Percentiles rank a stretch among this genome's conserved stretches.
Conservation (phyloP, 2,888 invertebrate genomes). For the Tuberolachnus salignus region DNA sequence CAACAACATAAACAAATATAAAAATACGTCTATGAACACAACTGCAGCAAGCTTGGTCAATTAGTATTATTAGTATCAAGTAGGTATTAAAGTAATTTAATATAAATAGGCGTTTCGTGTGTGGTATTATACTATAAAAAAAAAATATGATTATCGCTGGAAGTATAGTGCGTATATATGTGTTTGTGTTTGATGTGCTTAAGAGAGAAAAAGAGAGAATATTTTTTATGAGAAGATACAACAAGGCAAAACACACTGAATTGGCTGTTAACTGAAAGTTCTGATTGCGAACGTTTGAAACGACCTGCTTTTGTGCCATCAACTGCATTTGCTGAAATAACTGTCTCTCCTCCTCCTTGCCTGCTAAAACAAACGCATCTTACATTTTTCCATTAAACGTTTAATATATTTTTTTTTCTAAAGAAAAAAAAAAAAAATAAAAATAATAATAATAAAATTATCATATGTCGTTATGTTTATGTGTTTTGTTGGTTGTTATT, state of each 20-base stretch:
- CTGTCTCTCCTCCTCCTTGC: constrained; percentile 93
- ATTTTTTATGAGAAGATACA: constrained; percentile 56
- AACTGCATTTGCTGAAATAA: constrained; percentile 98
- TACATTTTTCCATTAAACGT: constrained; percentile 47
- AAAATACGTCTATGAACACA: constrained; percentile 50
- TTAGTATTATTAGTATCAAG: constrained; percentile 1
- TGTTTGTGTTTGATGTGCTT: constrained; percentile 49
- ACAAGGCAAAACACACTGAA: constrained; percentile 59
- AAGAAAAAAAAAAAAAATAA: constrained; percentile 1
- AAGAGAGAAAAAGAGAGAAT: constrained; percentile 51
- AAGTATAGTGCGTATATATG: constrained; percentile 30
- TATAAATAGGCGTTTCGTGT: constrained; percentile 24
- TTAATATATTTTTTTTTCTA: constrained; percentile 7
- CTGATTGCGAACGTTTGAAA: constrained; percentile 56
- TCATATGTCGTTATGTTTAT: constrained; percentile 7
- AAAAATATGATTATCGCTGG: background rate
- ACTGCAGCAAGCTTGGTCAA: constrained; percentile 53
- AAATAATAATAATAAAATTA: constrained; percentile 26
- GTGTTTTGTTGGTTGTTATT: constrained; percentile 7
- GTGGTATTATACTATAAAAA: constrained; percentile 2
- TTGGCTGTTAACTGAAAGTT: constrained; percentile 56
- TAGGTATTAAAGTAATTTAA: constrained; percentile 40
- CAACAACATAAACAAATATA: constrained; percentile 40
- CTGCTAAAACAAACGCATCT: constrained; percentile 65
- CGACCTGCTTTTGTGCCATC: constrained; percentile 95